Evolutionary conservation across 1,140 invertebrate genomes (phyloP), one percentile per base, ranked within the genome.

Genomic region (Cydia splendana): DNA sequence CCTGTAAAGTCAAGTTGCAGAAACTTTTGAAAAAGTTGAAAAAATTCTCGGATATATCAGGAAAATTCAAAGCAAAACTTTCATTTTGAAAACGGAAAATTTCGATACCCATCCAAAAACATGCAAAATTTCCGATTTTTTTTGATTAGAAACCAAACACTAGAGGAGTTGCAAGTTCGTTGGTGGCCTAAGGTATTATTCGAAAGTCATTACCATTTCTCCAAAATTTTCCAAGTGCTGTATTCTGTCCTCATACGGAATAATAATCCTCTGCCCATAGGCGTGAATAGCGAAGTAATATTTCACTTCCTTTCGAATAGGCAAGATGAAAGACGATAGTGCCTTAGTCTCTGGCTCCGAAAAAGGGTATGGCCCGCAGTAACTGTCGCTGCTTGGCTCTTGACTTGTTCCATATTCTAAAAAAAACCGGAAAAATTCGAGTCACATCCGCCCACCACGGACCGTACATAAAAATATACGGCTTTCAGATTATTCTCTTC

Each of bases 291-390:
- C 88, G 77, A 95, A 89, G 77, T 95, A 95, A 69, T 92, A 92
- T 15, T 89, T 87, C 1, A 96, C 82, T 12, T 79, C 79, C 0
- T 80, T 75, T n/a, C 71, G 77, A 38, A 85, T 82, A 0, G 74
- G 28, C 2, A 42, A 42, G 13, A 91, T 79, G 51, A 95, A 95
- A 15, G 95, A 85, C 9, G 94, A 87, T 1, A 97, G 85, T 0
- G 94, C 93, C 28, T 84, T 84, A 1, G 96, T 95, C 91, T 98
- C 97, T 0, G 94, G 93, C 88, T 98, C 97, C 0, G 96, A 97
- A 80, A 97, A 97, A 0, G 96, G 85, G 67, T 88, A 79, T 0
- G 94, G 85, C 0, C 97, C 97, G 71, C 95, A 95, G 84, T 95
- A 98, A 62, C 94, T 95, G 2, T 96, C 95, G 45, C 94, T 94